Evolutionary conservation across 2,113 vertebrate species (phyloP).

Genomic region (Paralichthys olivaceus): DNA sequence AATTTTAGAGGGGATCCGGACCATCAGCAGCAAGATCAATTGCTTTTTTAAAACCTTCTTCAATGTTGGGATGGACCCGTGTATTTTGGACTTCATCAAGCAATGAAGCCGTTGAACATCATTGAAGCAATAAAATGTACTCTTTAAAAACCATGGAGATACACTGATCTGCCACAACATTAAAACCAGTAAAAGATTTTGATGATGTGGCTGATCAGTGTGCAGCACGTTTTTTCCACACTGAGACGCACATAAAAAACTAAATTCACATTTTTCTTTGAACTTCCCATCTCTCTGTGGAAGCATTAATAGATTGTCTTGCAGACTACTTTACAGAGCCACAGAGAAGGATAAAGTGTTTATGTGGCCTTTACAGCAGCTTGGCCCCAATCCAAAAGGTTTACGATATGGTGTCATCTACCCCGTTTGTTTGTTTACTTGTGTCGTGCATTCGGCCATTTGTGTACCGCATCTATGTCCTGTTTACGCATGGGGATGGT

Average conservation of each 20-base stretch:
- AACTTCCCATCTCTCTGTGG: constrained; percentile 30
- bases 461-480: constrained; percentile 32
- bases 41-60: neutral
- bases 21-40: neutral
- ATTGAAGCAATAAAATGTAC: neutral
- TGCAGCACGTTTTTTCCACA: neutral
- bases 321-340: constrained; percentile 67
- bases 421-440: constrained; percentile 66
- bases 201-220: neutral
- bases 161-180: neutral
- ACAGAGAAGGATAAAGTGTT: constrained; percentile 59
- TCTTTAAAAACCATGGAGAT: neutral
- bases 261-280: constrained; percentile 41
- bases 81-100: neutral
- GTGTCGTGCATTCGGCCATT: constrained; percentile 31
- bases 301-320: constrained; percentile 64
- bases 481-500: constrained; percentile 33
- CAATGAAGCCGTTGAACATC: neutral
- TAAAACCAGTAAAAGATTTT: neutral
- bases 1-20: no score
- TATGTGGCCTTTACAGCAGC: constrained; percentile 62
- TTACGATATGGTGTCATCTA: constrained; percentile 59
- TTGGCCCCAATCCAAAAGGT: constrained; percentile 55
- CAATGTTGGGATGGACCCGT: neutral
- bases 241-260: constrained; percentile 41